A percentile compares a stretch with the other conserved stretches of the same genome.
Conservation (phyloP, 2,113 vertebrate species). For the Anguilla rostrata region DNA sequence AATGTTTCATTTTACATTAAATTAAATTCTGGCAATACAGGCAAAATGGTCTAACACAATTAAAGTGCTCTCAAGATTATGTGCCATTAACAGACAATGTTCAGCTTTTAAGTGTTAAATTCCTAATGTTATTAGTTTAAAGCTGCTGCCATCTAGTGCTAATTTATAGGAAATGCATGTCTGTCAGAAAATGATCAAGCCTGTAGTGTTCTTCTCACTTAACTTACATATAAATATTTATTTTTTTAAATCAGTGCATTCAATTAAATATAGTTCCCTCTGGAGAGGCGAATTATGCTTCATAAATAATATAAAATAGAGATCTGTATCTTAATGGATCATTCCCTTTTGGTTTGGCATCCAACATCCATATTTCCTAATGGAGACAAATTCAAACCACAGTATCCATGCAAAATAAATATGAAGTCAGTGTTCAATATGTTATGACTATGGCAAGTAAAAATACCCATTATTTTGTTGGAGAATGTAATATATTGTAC, state of each 20-base stretch:
- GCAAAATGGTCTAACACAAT: background rate
- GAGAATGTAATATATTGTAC: background rate
- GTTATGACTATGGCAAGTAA: background rate
- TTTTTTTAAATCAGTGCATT: background rate
- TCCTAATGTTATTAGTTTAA: slow-evolving; percentile 33
- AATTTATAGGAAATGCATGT: slow-evolving; percentile 4
- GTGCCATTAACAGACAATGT: background rate
- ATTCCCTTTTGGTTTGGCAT: slow-evolving; percentile 1
- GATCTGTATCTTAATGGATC: background rate
- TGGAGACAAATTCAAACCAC: slow-evolving; percentile 2
- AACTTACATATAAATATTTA: background rate
- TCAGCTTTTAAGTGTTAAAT: background rate
- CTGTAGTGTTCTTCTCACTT: background rate
- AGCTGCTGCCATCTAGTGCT: slow-evolving; percentile 47
- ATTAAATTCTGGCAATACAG: background rate
- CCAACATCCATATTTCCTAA: background rate
- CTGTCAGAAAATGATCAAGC: background rate
- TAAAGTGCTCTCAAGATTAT: background rate
- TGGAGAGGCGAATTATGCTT: background rate
- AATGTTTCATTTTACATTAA: background rate
- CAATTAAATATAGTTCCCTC: background rate
- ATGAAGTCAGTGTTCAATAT: background rate
- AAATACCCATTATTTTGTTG: background rate
- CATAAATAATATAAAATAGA: background rate
- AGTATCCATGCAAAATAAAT: slow-evolving; percentile 9